Percentiles rank a stretch among this genome's conserved stretches.
Conservation (phyloP, 2,888 invertebrate species). For the Pandemis heparana region DNA sequence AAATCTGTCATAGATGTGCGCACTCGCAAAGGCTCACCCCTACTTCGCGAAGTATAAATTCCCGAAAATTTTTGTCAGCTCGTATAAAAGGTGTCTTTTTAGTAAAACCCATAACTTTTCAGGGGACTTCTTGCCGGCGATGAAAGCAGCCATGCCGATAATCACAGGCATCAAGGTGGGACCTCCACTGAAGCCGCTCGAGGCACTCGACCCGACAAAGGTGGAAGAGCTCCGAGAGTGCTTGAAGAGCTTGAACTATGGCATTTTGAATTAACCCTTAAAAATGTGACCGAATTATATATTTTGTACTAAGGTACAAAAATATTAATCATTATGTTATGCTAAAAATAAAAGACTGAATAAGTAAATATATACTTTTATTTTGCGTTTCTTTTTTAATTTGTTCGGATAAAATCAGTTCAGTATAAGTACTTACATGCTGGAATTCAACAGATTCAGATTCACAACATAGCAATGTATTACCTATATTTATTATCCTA, state of each 20-base stretch:
- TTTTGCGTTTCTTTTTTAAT: background rate
- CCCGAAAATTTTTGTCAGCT: too few species aligned
- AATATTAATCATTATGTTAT: background rate
- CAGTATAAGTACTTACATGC: too few species aligned
- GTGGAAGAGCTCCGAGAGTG: conserved; percentile 57
- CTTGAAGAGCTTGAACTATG: conserved; percentile 35
- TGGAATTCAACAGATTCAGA: too few species aligned
- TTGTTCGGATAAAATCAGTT: background rate
- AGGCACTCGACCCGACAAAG: conserved; percentile 62
- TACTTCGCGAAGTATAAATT: too few species aligned
- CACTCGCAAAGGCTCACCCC: too few species aligned
- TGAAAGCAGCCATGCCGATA: conserved; percentile 88
- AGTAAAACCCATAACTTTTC: conserved; percentile 43
- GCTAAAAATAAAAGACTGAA: conserved; percentile 1
- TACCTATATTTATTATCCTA: too few species aligned
- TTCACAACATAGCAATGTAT: too few species aligned
- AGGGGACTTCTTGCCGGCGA: conserved; percentile 87
- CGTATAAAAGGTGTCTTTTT: too few species aligned
- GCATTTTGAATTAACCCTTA: background rate
- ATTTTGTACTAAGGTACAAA: too few species aligned
- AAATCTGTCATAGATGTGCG: too few species aligned
- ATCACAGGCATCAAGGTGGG: conserved; percentile 85
- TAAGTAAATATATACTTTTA: background rate
- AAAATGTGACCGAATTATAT: too few species aligned
- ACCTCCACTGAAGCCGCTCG: conserved; percentile 83